A percentile compares a stretch with the other conserved stretches of the same genome.
These are phyloP conservation scores for Corvus moneduloides DNA, from an alignment of 2,113 vertebrate genomes.

Conservation along the genomic window DNA sequence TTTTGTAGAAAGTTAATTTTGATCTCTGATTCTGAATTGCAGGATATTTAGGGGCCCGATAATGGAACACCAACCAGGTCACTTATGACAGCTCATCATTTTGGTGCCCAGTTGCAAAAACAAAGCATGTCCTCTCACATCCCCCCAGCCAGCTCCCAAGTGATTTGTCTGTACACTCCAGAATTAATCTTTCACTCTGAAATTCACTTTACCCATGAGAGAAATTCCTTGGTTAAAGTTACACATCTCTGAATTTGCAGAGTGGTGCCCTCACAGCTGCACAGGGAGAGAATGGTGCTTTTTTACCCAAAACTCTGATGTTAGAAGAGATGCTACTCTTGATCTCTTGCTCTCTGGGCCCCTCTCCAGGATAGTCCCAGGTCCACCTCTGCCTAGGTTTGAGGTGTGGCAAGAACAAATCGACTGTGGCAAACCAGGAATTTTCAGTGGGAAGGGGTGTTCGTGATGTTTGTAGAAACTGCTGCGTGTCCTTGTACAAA, in stretches of 20 bases:
- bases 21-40: background rate
- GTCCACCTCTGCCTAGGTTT: background rate
- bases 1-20: background rate
- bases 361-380: background rate
- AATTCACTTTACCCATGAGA: background rate
- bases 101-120: background rate
- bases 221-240: background rate
- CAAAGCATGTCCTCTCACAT: background rate
- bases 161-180: background rate
- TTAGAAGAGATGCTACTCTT: background rate
- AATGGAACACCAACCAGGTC: background rate
- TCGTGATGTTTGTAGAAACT: background rate
- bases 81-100: background rate
- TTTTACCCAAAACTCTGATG: background rate
- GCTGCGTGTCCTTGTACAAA: background rate
- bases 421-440: background rate
- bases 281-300: background rate
- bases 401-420: background rate
- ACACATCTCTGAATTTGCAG: background rate
- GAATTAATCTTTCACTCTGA: background rate
- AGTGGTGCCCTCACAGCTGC: fast-evolving
- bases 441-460: background rate
- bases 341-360: background rate
- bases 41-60: background rate
- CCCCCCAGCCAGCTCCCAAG: background rate